Evolutionary conservation across 2,797 vertebrate genomes (phyloP), one percentile per base, ranked within the genome.

Genomic region (Mallotus villosus): DNA sequence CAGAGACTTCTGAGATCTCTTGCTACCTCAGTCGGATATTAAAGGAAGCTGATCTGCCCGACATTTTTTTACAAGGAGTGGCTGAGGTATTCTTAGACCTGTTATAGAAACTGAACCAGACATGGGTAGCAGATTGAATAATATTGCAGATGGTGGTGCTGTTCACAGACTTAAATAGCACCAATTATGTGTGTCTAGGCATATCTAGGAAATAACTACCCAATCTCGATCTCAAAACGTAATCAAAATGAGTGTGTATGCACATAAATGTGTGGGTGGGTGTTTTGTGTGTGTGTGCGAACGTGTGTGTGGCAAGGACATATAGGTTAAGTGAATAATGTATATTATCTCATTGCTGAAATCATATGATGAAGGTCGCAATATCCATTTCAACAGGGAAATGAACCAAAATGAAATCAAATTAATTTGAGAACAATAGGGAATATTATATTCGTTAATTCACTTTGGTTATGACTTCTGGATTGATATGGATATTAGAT

Each of bases 371-470:
- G 63, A 72, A 51, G 65, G 72, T 74, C 74, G 82, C 76, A 76
- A 84, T 81, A 74, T 86, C 80, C 80, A 64, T 12, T 51, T 5
- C 49, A 19, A 72, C 76, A 72, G 37, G 46, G 76, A 65, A 65
- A 25, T 63, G 1, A 74, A 65, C 46, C 65, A 63, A 76, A 69
- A 85, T 84, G 25, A 81, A 17, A 67, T 72, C 60, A 3, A 46
- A 46, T 61, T 49, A 71, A n/a, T 71, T 46, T 67, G 53, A 21
- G 29, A 71, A n/a, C 60, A 41, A 41, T 29, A 17, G 24, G 22
- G 14, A 53, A 6, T 27, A 53, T 67, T 25, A 22, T 11, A 59
- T 59, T 59, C 5, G 11, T 58, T 58, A 9, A 59, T 58, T 58
- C 57, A 2, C 8, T 59, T 59, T 9, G 12, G 3, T 22, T 59